Percentiles rank a stretch among this genome's conserved stretches.
Conservation (phyloP, 2,888 invertebrate species). For the Drymonia ruficornis region DNA sequence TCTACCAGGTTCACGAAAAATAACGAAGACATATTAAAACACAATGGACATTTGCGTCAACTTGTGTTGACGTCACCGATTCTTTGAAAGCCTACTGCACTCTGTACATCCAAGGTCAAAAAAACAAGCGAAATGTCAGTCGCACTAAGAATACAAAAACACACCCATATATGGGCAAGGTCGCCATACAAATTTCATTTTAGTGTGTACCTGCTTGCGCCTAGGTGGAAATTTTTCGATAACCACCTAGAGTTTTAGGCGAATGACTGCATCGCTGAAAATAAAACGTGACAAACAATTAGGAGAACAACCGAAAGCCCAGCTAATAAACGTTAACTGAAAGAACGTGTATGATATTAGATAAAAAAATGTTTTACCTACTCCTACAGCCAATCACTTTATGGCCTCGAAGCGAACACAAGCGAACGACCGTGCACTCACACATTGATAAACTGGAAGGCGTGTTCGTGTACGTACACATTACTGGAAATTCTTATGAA, state of each 20-base stretch:
- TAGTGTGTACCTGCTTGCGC: background rate
- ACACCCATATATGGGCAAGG: constrained; percentile 18
- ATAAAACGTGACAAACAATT: constrained; percentile 49
- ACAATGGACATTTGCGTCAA: constrained; percentile 69
- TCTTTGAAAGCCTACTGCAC: constrained; percentile 41
- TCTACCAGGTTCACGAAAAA: constrained; percentile 67
- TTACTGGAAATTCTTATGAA: constrained; percentile 52
- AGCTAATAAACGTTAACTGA: constrained; percentile 50
- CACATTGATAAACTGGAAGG: constrained; percentile 55
- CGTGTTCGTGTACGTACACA: constrained; percentile 68
- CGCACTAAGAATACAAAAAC: constrained; percentile 30
- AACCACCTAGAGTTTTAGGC: constrained; percentile 14
- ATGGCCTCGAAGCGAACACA: constrained; percentile 71
- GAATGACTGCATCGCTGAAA: constrained; percentile 52
- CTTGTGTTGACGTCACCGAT: constrained; percentile 58
- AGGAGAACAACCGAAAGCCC: constrained; percentile 39
- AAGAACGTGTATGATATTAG: constrained; percentile 44
- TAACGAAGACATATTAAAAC: constrained; percentile 69
- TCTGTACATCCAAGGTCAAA: constrained; percentile 39
- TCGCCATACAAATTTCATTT: constrained; percentile 10
- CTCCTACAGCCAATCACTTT: constrained; percentile 61
- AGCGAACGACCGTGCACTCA: constrained; percentile 52
- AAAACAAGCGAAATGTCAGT: constrained; percentile 30
- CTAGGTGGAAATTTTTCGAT: constrained; percentile 19
- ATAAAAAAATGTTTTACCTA: constrained; percentile 46